Base-by-base conservation (phyloP, 2,888 invertebrate genomes). In the Tenthredo mesomela region DNA sequence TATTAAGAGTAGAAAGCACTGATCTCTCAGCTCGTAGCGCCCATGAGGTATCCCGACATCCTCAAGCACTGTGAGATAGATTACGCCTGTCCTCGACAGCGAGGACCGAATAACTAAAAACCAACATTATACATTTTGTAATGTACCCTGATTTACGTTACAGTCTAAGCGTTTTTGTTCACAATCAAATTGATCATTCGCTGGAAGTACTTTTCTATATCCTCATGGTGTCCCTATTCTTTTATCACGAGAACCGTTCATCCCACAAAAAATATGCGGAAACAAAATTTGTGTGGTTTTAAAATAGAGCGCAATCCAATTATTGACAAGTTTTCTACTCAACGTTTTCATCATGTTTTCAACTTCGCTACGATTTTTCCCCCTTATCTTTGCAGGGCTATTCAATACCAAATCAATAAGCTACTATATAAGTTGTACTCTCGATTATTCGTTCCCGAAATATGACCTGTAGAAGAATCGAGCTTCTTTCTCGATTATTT, bases 1-100 rank as follows among this genome's bases (percentile, higher is more conserved):
- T 87, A 89, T 88, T 88, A 88, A 83, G 82, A 86, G 84, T 85
- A 86, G 86, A 84, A 80, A 80, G 80, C 80, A 40, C 58, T 61
- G 37, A 25, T 21, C 80, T 37, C 61, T 29, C 40, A 15, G 61
- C 80, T 40, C 21, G 37, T 18, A 33, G 25, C 29, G 15, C 47
- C 47, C 47, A 47, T 47, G 47, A 47, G 18, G 25, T 25, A n/a
- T 15, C 75, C 40, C 29, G 10, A 77, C 18, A n/a, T 29, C 54
- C 77, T 77, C 29, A 25, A 54, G 54, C n/a, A 29, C 77, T 54
- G 54, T 47, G 77, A 77, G 77, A 77, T 77, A 21, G 77, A 77
- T 77, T 50, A 54, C 50, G 71, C 40, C 71, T 43, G 71, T 73
- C 71, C 43, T 43, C 43, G 25, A 40, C 71, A 43, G 25, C 43